Evolutionary conservation across 1,140 invertebrate species (phyloP).

Genomic region (Bombus vancouverensis): DNA sequence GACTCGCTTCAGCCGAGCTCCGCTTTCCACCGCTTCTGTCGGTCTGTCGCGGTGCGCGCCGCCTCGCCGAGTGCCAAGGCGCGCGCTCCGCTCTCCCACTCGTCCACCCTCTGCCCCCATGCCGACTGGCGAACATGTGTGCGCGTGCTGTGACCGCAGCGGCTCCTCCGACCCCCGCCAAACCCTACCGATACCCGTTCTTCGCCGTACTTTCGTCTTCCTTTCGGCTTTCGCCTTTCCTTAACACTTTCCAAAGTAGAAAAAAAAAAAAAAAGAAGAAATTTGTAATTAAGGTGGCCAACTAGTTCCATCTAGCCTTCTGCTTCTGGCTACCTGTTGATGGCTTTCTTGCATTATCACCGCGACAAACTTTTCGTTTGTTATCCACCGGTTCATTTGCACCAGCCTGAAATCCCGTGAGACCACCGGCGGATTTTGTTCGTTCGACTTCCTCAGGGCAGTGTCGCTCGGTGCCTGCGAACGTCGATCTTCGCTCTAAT

Average conservation of each 20-base stretch:
- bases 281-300: constrained; percentile 30
- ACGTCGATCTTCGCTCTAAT: too few relatives aligned
- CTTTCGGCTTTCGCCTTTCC: not conserved
- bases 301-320: not conserved
- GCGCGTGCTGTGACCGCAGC: constrained; percentile 20
- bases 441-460: too few relatives aligned
- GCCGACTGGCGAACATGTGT: constrained; percentile 33
- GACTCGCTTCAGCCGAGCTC: not conserved
- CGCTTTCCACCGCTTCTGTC: not conserved
- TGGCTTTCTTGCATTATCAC: constrained; percentile 15
- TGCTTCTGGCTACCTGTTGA: not conserved
- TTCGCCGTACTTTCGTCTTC: not conserved
- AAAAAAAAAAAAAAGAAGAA: not conserved
- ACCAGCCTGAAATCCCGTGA: too few relatives aligned
- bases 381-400: not conserved
- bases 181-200: too few relatives aligned
- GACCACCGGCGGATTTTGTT: too few relatives aligned
- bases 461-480: too few relatives aligned
- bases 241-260: too few relatives aligned
- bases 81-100: constrained; percentile 6
- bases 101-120: constrained; percentile 1
- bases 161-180: not conserved
- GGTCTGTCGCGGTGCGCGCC: constrained; percentile 16
- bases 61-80: constrained; percentile 3
- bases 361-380: not conserved